Evolutionary conservation across 1,140 invertebrate genomes (phyloP).

Genomic region (Calliopsis andreniformis): DNA sequence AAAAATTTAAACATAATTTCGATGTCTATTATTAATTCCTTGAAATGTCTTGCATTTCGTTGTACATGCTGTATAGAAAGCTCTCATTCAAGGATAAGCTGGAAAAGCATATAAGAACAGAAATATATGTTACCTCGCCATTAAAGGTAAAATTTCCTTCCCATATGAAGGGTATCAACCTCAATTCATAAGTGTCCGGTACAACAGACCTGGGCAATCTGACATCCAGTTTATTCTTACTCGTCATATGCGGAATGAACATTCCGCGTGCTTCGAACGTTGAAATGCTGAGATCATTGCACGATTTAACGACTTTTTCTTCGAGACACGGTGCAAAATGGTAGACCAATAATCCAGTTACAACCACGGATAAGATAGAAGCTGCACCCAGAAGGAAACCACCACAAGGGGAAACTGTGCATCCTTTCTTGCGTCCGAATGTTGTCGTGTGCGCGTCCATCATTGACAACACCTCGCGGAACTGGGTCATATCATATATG

Average conservation of each 20-base stretch:
- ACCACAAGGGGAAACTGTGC: constrained; percentile 78
- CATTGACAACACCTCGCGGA: constrained; percentile 76
- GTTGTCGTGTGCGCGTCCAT: constrained; percentile 78
- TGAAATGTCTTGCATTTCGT: no score
- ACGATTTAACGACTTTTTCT: constrained; percentile 55
- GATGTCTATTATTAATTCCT: no score
- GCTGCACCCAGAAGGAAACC: constrained; percentile 80
- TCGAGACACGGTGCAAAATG: constrained; percentile 86
- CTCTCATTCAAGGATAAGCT: not conserved
- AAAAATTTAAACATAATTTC: no score
- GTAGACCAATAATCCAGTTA: constrained; percentile 86
- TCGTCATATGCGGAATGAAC: constrained; percentile 70
- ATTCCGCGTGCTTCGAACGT: constrained; percentile 75
- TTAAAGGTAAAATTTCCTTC: constrained; percentile 89
- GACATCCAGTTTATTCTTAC: constrained; percentile 82
- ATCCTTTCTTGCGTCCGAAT: constrained; percentile 78
- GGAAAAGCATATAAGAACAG: not conserved
- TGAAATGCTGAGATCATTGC: constrained; percentile 67
- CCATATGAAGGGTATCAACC: constrained; percentile 86
- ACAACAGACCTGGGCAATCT: constrained; percentile 85
- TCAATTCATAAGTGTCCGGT: constrained; percentile 87
- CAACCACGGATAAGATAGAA: constrained; percentile 82
- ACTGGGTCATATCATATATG: constrained; percentile 75
- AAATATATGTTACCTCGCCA: constrained; percentile 83
- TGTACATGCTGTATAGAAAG: no score